These are phyloP conservation scores for Ptilorrhoa leucosticta DNA, from an alignment of 2,113 vertebrate species.

Conservation along the genomic window DNA sequence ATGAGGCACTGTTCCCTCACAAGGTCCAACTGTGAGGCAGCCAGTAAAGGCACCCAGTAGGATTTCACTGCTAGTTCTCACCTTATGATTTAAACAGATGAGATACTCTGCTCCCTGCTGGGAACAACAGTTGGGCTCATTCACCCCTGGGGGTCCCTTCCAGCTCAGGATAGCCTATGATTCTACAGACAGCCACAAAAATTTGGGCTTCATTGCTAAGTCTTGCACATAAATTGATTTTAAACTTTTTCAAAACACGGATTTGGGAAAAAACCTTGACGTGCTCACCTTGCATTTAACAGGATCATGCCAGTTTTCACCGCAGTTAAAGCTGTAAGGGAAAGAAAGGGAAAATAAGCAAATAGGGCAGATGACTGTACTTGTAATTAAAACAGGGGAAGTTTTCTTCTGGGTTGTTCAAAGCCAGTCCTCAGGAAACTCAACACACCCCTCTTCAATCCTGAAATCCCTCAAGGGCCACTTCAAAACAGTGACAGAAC, in stretches of 20 bases:
- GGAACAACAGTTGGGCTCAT: neutral
- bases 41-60: neutral
- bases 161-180: neutral
- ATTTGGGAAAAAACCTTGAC: neutral
- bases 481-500: neutral
- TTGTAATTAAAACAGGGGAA: neutral
- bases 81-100: neutral
- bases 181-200: neutral
- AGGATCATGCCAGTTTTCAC: constrained; percentile 99
- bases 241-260: neutral
- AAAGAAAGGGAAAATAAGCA: neutral
- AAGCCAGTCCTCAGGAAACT: neutral
- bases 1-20: neutral
- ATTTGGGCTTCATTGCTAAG: neutral
- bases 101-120: neutral
- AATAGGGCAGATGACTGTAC: neutral
- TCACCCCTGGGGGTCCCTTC: neutral
- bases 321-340: constrained; percentile 92
- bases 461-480: neutral
- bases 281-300: constrained; percentile 95
- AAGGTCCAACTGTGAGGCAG: neutral
- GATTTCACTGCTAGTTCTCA: neutral
- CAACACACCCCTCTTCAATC: neutral
- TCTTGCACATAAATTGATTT: neutral
- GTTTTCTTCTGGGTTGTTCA: neutral